phyloP scores from a whole-genome alignment of 2,113 vertebrate species.

The Corythaixoides concolor region DNA sequence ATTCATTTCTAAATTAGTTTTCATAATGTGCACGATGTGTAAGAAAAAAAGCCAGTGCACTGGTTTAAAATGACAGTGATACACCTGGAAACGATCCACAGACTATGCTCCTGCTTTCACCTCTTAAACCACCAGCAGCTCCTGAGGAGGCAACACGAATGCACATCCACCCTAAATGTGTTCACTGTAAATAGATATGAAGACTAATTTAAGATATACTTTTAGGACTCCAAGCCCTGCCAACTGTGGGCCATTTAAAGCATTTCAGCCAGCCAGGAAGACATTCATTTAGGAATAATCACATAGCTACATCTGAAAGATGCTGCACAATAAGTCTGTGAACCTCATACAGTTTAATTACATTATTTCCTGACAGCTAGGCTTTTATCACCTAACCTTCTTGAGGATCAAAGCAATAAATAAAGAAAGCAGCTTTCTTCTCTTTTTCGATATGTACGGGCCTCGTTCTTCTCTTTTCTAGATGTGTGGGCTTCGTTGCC shows the following conservation, averaged over 20 bases:
- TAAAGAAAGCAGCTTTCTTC: neutral
- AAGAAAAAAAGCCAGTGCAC: neutral
- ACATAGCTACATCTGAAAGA: neutral
- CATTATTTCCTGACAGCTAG: slow-evolving; percentile 18
- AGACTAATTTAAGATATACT: neutral
- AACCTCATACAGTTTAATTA: neutral
- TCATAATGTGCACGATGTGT: fast-evolving
- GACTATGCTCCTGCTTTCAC: neutral
- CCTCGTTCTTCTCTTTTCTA: neutral
- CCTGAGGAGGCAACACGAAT: neutral
- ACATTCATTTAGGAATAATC: neutral
- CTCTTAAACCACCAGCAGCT: neutral
- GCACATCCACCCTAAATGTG: neutral
- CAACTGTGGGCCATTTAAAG: neutral
- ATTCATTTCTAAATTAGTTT: neutral
- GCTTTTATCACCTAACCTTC: neutral
- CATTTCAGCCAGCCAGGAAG: slow-evolving; percentile 3
- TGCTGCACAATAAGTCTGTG: neutral
- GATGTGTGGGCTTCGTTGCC: neutral
- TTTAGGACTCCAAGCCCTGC: neutral
- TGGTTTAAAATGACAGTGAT: neutral
- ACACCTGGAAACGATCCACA: neutral
- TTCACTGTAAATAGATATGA: neutral
- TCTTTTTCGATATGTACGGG: neutral
- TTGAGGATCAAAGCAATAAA: slow-evolving; percentile 6